phyloP scores from a whole-genome alignment of 2,888 invertebrate species.

The Helicoverpa assulta region DNA sequence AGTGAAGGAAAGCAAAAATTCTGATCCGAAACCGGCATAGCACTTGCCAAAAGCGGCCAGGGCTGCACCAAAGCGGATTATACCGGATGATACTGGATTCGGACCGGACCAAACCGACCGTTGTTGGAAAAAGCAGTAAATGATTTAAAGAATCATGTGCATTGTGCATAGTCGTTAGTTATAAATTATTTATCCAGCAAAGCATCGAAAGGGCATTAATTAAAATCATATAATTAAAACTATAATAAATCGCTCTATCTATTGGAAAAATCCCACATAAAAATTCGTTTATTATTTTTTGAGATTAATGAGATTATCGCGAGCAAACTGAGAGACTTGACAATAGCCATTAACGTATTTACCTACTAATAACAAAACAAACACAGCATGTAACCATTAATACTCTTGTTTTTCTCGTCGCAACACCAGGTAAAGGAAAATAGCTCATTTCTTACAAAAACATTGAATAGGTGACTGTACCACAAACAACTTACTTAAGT shows the following conservation, averaged over 20 bases:
- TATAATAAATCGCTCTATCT: no score
- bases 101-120: constrained; percentile 39
- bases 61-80: constrained; percentile 68
- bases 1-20: constrained; percentile 35
- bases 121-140: constrained; percentile 41
- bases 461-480: neutral
- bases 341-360: no score
- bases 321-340: no score
- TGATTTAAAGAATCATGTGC: constrained; percentile 25
- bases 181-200: constrained; percentile 11
- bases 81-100: constrained; percentile 67
- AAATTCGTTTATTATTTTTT: no score
- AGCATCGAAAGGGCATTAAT: neutral
- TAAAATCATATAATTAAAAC: no score
- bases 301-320: no score
- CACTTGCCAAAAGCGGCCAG: constrained; percentile 56
- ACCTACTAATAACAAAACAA: neutral
- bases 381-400: neutral
- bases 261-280: no score
- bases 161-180: constrained; percentile 7
- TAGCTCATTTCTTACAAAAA: constrained; percentile 1
- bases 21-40: constrained; percentile 37
- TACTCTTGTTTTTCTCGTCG: neutral
- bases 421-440: neutral
- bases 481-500: neutral